Conservation (phyloP, 2,797 vertebrate species). For the Pygocentrus nattereri region DNA sequence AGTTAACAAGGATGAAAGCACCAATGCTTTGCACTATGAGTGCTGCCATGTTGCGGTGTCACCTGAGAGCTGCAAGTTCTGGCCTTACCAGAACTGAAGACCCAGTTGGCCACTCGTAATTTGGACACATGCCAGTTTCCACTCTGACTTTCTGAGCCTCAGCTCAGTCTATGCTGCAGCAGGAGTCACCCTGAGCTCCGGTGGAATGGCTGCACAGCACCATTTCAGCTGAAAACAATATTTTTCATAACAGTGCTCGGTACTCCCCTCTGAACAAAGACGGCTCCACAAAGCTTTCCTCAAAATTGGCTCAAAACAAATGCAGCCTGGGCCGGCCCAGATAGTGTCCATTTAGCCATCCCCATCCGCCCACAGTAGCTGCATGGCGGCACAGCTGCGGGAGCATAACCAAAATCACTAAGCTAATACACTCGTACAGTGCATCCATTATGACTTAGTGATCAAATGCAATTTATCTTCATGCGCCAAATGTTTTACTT, state of each 20-base stretch:
- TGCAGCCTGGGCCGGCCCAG: background rate
- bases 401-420: constrained; percentile 36
- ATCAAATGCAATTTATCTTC: constrained; percentile 55
- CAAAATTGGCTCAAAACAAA: constrained; percentile 42
- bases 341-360: constrained; percentile 17
- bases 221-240: constrained; percentile 32
- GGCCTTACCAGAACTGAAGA: no score
- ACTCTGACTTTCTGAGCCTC: background rate
- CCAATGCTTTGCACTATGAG: no score
- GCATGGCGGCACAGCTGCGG: background rate
- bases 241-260: constrained; percentile 25
- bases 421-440: constrained; percentile 45
- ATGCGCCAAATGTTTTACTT: constrained; percentile 3
- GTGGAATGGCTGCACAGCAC: background rate
- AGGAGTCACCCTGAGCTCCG: background rate
- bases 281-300: constrained; percentile 39
- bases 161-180: background rate
- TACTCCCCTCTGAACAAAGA: constrained; percentile 28
- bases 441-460: constrained; percentile 50
- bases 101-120: background rate
- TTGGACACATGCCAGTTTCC: background rate
- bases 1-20: no score
- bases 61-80: no score
- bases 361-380: constrained; percentile 4
- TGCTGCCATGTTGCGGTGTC: no score